A percentile compares a stretch with the other conserved stretches of the same genome.
Evolutionary conservation across 2,888 invertebrate species (phyloP).

Genomic region (Spodoptera picta): DNA sequence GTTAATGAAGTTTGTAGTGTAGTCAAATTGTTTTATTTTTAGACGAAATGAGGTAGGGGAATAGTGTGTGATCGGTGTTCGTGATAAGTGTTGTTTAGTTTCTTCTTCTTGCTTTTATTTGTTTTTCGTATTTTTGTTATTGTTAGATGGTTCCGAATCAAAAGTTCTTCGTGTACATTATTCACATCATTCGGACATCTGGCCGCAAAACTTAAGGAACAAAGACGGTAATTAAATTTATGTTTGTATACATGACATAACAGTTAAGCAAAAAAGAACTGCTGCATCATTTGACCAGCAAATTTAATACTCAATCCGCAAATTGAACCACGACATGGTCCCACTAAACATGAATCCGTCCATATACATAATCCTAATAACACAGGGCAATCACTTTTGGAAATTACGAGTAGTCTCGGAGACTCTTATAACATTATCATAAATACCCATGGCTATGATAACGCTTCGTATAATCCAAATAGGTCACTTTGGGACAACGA

Average conservation of each 20-base stretch:
- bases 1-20: slow-evolving; percentile 16
- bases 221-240: no score
- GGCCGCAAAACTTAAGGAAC: no score
- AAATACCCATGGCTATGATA: slow-evolving; percentile 52
- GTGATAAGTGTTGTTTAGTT: background rate
- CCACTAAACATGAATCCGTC: background rate
- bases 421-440: slow-evolving; percentile 50
- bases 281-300: no score
- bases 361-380: slow-evolving; percentile 32
- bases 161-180: no score
- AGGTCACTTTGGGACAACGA: slow-evolving; percentile 57
- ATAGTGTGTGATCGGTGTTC: background rate
- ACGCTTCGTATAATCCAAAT: slow-evolving; percentile 57
- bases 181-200: no score
- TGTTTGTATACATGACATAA: no score
- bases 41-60: background rate
- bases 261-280: no score
- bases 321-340: slow-evolving; percentile 3
- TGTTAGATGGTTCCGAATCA: no score
- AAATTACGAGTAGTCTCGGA: slow-evolving; percentile 24
- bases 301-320: background rate
- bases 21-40: slow-evolving; percentile 7
- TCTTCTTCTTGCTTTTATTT: slow-evolving; percentile 1
- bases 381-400: slow-evolving; percentile 50
- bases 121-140: no score